phyloP scores from a whole-genome alignment of 2,797 vertebrate genomes.

The Clamator glandarius region DNA sequence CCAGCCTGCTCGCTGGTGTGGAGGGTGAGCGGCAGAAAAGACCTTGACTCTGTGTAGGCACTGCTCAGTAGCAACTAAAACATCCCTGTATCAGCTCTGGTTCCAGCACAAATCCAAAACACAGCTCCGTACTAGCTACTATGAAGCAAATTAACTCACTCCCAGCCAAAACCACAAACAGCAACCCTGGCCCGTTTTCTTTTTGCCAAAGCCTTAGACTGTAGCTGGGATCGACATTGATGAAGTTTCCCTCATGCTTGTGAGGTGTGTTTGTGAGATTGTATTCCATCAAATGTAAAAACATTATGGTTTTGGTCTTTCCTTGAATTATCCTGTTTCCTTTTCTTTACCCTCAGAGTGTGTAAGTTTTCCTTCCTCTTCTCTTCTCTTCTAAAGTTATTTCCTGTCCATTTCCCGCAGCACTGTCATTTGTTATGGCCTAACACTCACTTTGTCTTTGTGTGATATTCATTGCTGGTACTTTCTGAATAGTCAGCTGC shows the following conservation, averaged over 20 bases:
- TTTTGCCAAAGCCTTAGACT: background rate
- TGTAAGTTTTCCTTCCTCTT: slow-evolving; percentile 27
- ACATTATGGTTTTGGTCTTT: background rate
- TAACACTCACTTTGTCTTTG: background rate
- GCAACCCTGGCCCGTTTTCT: background rate
- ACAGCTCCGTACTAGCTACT: too few species aligned
- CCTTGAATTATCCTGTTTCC: slow-evolving; percentile 42
- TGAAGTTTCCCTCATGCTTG: background rate
- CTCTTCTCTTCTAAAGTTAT: background rate
- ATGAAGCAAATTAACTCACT: too few species aligned
- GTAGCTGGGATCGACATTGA: background rate
- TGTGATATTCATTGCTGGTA: background rate
- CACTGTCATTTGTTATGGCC: slow-evolving; percentile 6
- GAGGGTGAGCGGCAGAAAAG: too few species aligned
- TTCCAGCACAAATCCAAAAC: too few species aligned
- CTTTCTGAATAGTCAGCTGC: slow-evolving; percentile 28
- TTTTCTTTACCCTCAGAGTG: background rate
- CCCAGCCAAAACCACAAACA: background rate
- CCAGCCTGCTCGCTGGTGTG: too few species aligned
- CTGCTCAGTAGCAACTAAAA: too few species aligned
- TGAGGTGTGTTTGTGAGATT: background rate
- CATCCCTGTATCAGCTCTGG: too few species aligned
- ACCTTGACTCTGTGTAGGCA: too few species aligned
- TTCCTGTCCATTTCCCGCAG: slow-evolving; percentile 24
- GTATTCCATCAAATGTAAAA: background rate